Percentiles rank a stretch among this genome's conserved stretches.
These are phyloP conservation scores for Candidula unifasciata DNA, from an alignment of 2,888 invertebrate genomes.

Conservation along the genomic window DNA sequence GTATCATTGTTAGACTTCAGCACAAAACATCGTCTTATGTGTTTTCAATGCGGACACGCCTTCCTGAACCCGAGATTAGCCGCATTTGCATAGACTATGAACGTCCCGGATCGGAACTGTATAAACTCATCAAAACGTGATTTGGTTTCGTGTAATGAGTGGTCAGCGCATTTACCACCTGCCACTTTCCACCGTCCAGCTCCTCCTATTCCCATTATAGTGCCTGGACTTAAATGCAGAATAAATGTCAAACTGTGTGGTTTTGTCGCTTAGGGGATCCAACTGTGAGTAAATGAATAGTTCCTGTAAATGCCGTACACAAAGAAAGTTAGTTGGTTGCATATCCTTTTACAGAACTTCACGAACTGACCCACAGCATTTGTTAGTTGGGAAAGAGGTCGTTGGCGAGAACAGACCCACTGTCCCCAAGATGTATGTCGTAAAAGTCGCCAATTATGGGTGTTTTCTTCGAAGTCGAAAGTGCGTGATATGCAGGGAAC, in stretches of 20 bases:
- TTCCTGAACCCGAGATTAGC: neutral
- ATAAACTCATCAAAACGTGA: slow-evolving; percentile 10
- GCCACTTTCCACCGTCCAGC: slow-evolving; percentile 28
- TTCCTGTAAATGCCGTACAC: slow-evolving; percentile 3
- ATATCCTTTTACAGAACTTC: too few species aligned
- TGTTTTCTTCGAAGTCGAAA: too few species aligned
- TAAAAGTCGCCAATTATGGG: too few species aligned
- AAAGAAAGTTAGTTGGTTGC: too few species aligned
- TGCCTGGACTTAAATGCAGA: neutral
- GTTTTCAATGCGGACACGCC: slow-evolving; percentile 5
- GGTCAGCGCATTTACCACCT: slow-evolving; percentile 29
- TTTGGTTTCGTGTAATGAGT: slow-evolving; percentile 39
- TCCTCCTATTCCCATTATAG: neutral
- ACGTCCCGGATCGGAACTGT: slow-evolving; percentile 10
- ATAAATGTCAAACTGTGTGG: neutral
- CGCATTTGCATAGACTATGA: neutral
- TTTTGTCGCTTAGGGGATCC: neutral
- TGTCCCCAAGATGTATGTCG: too few species aligned
- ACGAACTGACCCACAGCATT: too few species aligned
- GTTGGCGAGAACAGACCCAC: too few species aligned
- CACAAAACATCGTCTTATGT: slow-evolving; percentile 12
- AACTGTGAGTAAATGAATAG: neutral
- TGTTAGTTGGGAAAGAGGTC: too few species aligned
- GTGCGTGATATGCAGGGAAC: too few species aligned
- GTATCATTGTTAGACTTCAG: neutral